Evolutionary conservation across 2,113 vertebrate species (phyloP), one percentile per base, ranked within the genome.

Genomic region (Tautogolabrus adspersus): DNA sequence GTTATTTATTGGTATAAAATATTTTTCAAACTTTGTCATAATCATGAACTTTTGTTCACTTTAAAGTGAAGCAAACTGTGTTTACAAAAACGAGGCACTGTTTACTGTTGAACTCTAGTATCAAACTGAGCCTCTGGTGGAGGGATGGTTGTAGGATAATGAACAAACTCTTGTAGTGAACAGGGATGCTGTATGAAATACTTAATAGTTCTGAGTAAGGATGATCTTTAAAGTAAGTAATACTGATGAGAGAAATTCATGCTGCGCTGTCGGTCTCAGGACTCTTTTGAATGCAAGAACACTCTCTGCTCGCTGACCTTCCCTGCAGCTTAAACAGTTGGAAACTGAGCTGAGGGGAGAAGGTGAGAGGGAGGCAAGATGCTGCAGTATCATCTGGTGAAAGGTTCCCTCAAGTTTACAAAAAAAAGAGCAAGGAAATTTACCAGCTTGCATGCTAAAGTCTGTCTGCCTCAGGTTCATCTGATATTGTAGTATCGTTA

Each of bases 331-430:
- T 12, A 38, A 68, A 49, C 26, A 56, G 52, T 44, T 3, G 64
- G 44, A 64, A 37, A 49, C 10, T 46, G 63, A 44, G 22, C 10
- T 46, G 63, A 44, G 19, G 21, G 47, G 40, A 49, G 18, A 56
- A 37, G n/a, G 71, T 42, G 30, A 26, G 62, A 67, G 38, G 21
- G 16, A 30, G 54, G 6, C 51, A 10, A 37, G 16, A 47, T 40
- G 47, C 38, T 22, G 23, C 72, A 63, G 59, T 63, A 82, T 51
- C 79, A 74, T 73, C 62, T 84, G 74, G n/a, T 37, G 16, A 54
- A 58, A 73, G 47, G 63, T 70, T 63, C n/a, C 15, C 47, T 75
- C 30, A 19, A 10, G 57, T 68, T 72, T n/a, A 13, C 23, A 59
- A 10, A 10, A 23, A 51, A 52, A 15, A 49, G 47, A 49, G 47